Percentiles rank a stretch among this genome's conserved stretches.
phyloP scores from a whole-genome alignment of 2,888 invertebrate genomes.

The Cerastis leucographa region DNA sequence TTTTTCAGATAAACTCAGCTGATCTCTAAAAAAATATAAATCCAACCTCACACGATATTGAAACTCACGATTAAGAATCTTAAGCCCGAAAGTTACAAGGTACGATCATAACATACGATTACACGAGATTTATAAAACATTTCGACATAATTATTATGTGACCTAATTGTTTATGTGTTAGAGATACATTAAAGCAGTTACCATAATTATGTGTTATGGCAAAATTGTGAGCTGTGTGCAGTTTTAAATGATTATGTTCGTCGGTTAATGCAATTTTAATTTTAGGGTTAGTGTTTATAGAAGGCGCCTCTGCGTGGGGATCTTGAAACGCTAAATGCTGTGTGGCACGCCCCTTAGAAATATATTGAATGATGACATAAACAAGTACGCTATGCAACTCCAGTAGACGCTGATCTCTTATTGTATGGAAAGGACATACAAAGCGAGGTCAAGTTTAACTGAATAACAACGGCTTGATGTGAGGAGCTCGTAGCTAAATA shows the following conservation, averaged over 20 bases:
- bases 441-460: too few species aligned
- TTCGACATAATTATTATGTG: constrained; percentile 48
- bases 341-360: constrained; percentile 5
- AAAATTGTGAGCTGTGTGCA: constrained; percentile 41
- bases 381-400: background rate
- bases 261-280: constrained; percentile 50
- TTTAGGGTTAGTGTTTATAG: constrained; percentile 18
- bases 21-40: background rate
- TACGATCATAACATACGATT: constrained; percentile 47
- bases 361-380: background rate
- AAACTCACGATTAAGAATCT: constrained; percentile 15
- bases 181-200: constrained; percentile 28
- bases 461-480: too few species aligned
- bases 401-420: too few species aligned
- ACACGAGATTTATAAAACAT: constrained; percentile 44
- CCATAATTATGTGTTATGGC: constrained; percentile 55
- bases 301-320: background rate
- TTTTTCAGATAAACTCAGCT: too few species aligned
- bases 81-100: constrained; percentile 21
- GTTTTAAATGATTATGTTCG: constrained; percentile 41
- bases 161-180: constrained; percentile 50
- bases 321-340: background rate
- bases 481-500: too few species aligned
- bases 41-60: constrained; percentile 2
- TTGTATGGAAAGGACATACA: too few species aligned